A percentile compares a stretch with the other conserved stretches of the same genome.
These are phyloP conservation scores for Desmodus rotundus DNA, from an alignment of 2,113 vertebrate species.

Conservation along the genomic window DNA sequence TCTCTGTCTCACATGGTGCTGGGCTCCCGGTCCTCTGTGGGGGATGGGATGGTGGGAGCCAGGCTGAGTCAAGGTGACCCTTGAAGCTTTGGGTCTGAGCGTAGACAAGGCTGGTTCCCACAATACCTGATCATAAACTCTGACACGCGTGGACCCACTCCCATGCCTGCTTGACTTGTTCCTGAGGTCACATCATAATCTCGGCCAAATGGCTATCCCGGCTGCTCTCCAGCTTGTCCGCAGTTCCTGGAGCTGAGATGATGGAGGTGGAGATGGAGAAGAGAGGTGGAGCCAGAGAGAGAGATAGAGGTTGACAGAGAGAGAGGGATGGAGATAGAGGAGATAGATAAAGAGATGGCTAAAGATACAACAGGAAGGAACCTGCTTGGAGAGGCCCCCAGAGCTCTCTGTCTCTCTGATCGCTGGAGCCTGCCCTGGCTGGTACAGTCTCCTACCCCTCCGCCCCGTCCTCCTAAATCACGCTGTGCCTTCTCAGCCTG, in stretches of 20 bases:
- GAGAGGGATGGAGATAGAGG: neutral
- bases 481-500: neutral
- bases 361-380: neutral
- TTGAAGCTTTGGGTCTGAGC: neutral
- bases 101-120: neutral
- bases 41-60: neutral
- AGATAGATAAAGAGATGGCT: neutral
- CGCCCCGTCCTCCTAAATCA: neutral
- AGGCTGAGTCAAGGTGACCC: neutral
- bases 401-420: neutral
- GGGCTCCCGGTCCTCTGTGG: neutral
- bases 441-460: neutral
- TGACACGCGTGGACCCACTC: neutral
- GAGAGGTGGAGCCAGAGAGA: neutral
- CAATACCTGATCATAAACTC: neutral
- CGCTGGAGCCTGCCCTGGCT: neutral
- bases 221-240: neutral
- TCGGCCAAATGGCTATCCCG: neutral
- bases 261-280: neutral
- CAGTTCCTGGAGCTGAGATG: neutral
- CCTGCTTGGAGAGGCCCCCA: neutral
- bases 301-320: neutral
- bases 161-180: neutral
- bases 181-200: neutral
- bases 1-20: neutral